phyloP scores from a whole-genome alignment of 2,113 vertebrate species.

The Anser cygnoides region DNA sequence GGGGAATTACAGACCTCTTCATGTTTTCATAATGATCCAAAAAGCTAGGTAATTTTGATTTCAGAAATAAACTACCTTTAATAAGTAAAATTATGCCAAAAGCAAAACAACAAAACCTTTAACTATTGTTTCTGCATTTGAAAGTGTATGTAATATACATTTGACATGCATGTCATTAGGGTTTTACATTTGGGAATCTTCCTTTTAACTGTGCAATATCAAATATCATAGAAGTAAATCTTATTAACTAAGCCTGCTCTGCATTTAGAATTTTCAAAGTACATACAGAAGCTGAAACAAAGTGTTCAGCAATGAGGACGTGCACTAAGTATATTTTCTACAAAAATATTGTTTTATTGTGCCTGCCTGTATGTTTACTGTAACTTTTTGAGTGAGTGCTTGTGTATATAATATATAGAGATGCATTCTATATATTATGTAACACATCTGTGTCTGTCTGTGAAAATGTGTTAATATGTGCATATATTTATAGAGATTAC shows the following conservation, averaged over 20 bases:
- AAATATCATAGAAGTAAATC: neutral
- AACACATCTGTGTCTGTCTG: constrained; percentile 31
- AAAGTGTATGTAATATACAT: neutral
- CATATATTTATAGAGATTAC: constrained; percentile 25
- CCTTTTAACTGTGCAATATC: neutral
- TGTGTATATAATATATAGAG: constrained; percentile 56
- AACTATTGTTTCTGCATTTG: constrained; percentile 24
- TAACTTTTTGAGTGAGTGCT: constrained; percentile 45
- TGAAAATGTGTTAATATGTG: constrained; percentile 43
- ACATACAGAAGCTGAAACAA: constrained; percentile 4
- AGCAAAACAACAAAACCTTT: neutral
- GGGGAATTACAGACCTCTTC: neutral
- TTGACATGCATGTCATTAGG: neutral
- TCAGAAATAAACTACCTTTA: neutral
- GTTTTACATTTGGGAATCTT: neutral
- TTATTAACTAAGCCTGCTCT: neutral
- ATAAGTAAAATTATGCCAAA: constrained; percentile 10
- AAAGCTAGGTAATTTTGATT: neutral
- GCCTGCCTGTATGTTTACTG: constrained; percentile 30
- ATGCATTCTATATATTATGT: constrained; percentile 45
- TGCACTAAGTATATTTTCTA: neutral
- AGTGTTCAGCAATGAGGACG: neutral
- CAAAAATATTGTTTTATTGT: constrained; percentile 26
- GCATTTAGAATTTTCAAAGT: constrained; percentile 17
- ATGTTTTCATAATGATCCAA: neutral